These are phyloP conservation scores for Piliocolobus tephrosceles DNA, from an alignment of 2,113 vertebrate species.

Conservation along the genomic window DNA sequence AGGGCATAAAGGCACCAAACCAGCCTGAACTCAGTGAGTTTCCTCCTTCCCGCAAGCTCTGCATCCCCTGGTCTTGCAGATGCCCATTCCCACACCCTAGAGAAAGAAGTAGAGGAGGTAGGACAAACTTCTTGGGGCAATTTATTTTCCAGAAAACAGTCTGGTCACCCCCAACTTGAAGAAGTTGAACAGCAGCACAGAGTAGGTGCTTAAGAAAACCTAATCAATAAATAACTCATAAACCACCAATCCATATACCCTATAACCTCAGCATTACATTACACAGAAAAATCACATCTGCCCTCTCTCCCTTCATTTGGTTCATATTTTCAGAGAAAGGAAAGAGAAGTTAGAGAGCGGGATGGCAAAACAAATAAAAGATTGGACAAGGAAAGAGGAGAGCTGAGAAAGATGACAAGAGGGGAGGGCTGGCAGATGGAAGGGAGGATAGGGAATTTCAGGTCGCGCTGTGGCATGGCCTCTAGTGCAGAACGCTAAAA, in stretches of 20 bases:
- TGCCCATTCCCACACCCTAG: background rate
- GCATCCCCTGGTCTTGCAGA: background rate
- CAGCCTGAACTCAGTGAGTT: background rate
- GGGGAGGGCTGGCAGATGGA: no score
- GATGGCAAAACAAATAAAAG: background rate
- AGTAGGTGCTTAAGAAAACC: background rate
- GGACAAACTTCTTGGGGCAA: background rate
- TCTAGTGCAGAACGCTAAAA: background rate
- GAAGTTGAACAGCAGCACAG: background rate
- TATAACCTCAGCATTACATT: background rate
- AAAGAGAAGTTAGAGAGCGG: background rate
- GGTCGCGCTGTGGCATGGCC: background rate
- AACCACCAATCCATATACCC: background rate
- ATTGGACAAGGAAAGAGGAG: background rate
- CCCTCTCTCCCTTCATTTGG: background rate
- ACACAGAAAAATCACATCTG: background rate
- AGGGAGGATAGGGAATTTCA: background rate
- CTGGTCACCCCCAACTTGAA: background rate
- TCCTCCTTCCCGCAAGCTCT: background rate
- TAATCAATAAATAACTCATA: background rate
- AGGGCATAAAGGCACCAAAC: background rate
- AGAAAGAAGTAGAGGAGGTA: background rate
- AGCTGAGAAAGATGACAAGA: background rate
- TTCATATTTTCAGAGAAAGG: background rate
- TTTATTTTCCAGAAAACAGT: background rate